Evolutionary conservation across 2,888 invertebrate genomes (phyloP), one percentile per base, ranked within the genome.

Genomic region (Norana najaformis): DNA sequence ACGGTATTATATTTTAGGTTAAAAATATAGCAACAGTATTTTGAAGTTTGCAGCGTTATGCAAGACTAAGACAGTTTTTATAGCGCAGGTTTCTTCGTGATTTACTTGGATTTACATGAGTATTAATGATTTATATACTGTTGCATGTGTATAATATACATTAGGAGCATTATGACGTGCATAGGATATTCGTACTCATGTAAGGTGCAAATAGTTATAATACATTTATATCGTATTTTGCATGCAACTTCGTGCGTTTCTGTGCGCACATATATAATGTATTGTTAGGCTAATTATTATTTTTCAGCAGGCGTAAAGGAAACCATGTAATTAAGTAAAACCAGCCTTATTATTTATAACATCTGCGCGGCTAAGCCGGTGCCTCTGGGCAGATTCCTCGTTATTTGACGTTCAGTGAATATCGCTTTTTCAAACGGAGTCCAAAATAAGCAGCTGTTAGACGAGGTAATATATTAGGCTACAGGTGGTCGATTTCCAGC

Each of bases 361-460:
- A 23, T 69, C 11, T 23, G 30, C 23, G 85, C 37, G 37, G 85
- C 85, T 36, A 85, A 18, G 85, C 35, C 30, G 37, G n/a, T 14
- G 85, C 36, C 88, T 5, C 36, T 16, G 38, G 30, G 37, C 6
- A 88, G n/a, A n/a, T n/a, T 69, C 30, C 69, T 30, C n/a, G n/a
- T n/a, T 69, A 69, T 69, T n/a, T n/a, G n/a, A n/a, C n/a, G 30
- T 69, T 69, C 69, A n/a, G n/a, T 69, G n/a, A 69, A 69, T 69
- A n/a, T n/a, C 69, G n/a, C 8, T n/a, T 69, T n/a, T 69, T n/a
- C 69, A 69, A 69, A 69, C 30, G 30, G 69, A 69, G 11, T 69
- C 30, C 69, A n/a, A n/a, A 69, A 69, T 69, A 69, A 69, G 69
- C 69, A 69, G 69, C 69, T 23, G 23, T 47, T 23, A 16, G 2